phyloP scores from a whole-genome alignment of 2,113 vertebrate genomes.

The Tinamus guttatus region DNA sequence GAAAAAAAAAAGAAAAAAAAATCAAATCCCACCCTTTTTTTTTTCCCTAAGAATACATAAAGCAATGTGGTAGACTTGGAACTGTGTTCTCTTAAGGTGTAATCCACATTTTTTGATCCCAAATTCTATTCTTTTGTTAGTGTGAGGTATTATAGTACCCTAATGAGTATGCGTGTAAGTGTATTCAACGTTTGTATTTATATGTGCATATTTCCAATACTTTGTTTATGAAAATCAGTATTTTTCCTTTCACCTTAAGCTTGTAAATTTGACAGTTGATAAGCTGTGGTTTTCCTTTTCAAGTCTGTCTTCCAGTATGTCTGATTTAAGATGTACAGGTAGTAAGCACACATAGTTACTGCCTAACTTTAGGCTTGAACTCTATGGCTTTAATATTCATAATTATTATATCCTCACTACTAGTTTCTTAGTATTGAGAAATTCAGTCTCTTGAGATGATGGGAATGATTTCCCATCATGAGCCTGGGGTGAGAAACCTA shows the following conservation, averaged over 20 bases:
- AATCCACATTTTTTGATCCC: not conserved
- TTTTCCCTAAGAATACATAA: not conserved
- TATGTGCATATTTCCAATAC: not conserved
- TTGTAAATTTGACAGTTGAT: not conserved
- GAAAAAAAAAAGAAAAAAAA: not conserved
- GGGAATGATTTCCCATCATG: not conserved
- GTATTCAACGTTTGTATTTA: not conserved
- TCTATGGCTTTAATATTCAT: not conserved
- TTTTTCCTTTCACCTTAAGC: not conserved
- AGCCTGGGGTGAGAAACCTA: not conserved
- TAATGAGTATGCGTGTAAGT: not conserved
- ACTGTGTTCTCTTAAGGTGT: not conserved
- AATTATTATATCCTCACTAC: not conserved
- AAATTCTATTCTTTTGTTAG: not conserved
- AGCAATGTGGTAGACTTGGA: not conserved
- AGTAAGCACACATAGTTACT: rapidly evolving
- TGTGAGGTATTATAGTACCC: not conserved
- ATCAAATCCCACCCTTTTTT: not conserved
- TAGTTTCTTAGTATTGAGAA: not conserved
- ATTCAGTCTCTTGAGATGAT: not conserved
- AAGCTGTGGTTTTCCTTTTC: not conserved
- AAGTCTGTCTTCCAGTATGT: not conserved
- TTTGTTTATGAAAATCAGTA: not conserved
- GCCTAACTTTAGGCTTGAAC: not conserved
- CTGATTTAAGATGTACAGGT: not conserved